Conservation (phyloP, 2,113 vertebrate genomes). For the Anseranas semipalmata region DNA sequence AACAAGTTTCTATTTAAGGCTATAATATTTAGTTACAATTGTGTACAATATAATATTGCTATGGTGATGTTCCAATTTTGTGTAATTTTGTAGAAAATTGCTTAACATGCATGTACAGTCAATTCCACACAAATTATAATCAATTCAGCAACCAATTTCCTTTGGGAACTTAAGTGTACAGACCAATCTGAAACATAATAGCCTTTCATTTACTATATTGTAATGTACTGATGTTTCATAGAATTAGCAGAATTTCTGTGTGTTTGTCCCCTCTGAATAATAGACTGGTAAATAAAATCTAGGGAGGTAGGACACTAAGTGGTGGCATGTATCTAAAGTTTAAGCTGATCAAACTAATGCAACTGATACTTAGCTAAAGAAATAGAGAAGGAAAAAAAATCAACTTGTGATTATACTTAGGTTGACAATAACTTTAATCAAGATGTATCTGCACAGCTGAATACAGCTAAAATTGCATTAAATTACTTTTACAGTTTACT, state of each 20-base stretch:
- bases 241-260: background rate
- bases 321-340: background rate
- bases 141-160: conserved; percentile 19
- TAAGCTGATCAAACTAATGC: background rate
- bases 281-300: background rate
- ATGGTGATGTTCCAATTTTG: conserved; percentile 26
- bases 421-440: conserved; percentile 55
- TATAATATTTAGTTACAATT: background rate
- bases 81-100: conserved; percentile 37
- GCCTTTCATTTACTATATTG: background rate
- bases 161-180: background rate
- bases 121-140: conserved; percentile 35
- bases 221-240: background rate
- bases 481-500: conserved; percentile 24
- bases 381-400: background rate
- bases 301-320: background rate
- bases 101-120: conserved; percentile 7
- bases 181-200: conserved; percentile 39
- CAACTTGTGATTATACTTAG: background rate
- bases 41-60: background rate
- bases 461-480: conserved; percentile 40
- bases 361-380: background rate
- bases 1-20: background rate
- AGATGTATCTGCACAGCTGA: conserved; percentile 3
- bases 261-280: background rate